These are phyloP conservation scores for Cyrtonyx montezumae DNA, from an alignment of 2,113 vertebrate genomes.

Conservation along the genomic window DNA sequence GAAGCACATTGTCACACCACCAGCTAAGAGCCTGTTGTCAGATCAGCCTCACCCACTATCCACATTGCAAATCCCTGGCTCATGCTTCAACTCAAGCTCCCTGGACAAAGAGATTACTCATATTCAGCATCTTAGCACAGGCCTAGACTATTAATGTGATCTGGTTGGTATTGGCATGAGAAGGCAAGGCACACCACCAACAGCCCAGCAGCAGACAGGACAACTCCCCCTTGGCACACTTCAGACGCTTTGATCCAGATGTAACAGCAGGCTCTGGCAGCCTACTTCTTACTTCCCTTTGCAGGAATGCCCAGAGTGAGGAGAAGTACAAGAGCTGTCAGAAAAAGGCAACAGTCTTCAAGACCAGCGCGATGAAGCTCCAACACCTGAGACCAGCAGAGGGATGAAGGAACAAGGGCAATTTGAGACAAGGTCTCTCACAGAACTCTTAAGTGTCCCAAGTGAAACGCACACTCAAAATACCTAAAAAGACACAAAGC, in stretches of 20 bases:
- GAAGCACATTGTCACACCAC: not conserved
- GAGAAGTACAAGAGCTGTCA: not conserved
- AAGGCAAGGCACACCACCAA: not conserved
- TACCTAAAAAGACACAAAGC: not conserved
- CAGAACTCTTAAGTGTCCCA: not conserved
- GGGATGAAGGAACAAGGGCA: not conserved
- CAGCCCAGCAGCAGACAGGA: not conserved
- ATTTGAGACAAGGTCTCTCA: not conserved
- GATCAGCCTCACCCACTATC: not conserved
- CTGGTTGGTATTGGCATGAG: not conserved
- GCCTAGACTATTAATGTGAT: not conserved
- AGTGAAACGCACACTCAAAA: not conserved
- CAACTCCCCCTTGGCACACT: not conserved
- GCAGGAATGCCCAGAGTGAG: not conserved
- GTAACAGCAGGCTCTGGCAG: not conserved
- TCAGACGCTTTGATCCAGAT: not conserved
- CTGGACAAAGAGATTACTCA: not conserved
- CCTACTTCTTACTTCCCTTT: not conserved
- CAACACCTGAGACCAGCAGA: accelerated
- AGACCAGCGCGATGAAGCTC: not conserved
- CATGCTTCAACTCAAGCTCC: not conserved
- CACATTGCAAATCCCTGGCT: not conserved
- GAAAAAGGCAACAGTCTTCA: not conserved
- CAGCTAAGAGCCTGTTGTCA: not conserved
- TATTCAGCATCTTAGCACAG: not conserved